Conservation (phyloP, 1,140 invertebrate genomes). For the Papilio glaucus region DNA sequence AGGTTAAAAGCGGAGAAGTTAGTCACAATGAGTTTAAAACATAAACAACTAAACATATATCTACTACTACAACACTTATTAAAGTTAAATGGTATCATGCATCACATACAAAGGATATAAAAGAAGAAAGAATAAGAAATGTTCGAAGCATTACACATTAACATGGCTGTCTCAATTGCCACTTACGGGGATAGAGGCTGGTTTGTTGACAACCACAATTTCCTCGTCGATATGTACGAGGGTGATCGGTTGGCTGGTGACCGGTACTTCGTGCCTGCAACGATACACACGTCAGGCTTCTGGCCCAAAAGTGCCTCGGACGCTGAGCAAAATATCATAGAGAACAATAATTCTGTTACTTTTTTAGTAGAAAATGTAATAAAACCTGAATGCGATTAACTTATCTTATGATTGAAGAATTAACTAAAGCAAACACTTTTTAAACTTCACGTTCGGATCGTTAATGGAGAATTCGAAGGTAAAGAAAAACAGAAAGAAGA, state of each 20-base stretch:
- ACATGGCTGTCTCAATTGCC: constrained; percentile 90
- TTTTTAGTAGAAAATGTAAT: constrained; percentile 13
- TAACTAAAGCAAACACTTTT: constrained; percentile 32
- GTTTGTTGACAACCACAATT: constrained; percentile 99
- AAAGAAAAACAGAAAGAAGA: constrained; percentile 16
- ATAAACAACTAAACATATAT: constrained; percentile 28
- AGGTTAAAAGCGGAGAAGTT: constrained; percentile 23
- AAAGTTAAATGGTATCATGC: constrained; percentile 39
- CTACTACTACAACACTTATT: constrained; percentile 28
- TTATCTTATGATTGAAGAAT: constrained; percentile 15
- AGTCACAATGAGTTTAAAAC: constrained; percentile 32
- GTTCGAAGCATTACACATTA: constrained; percentile 64
- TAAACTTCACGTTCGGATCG: constrained; percentile 1
- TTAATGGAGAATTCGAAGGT: constrained; percentile 25
- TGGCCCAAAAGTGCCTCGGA: constrained; percentile 44
- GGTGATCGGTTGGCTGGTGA: constrained; percentile 95
- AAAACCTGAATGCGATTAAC: background rate
- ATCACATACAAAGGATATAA: constrained; percentile 51
- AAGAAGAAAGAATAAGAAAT: constrained; percentile 43
- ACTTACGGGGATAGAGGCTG: constrained; percentile 98
- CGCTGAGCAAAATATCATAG: constrained; percentile 52
- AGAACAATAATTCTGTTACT: background rate
- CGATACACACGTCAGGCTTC: constrained; percentile 78
- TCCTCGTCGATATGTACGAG: constrained; percentile 99
- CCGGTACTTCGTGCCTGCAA: constrained; percentile 99